phyloP scores from a whole-genome alignment of 2,888 invertebrate genomes.

The Platycnemis pennipes region DNA sequence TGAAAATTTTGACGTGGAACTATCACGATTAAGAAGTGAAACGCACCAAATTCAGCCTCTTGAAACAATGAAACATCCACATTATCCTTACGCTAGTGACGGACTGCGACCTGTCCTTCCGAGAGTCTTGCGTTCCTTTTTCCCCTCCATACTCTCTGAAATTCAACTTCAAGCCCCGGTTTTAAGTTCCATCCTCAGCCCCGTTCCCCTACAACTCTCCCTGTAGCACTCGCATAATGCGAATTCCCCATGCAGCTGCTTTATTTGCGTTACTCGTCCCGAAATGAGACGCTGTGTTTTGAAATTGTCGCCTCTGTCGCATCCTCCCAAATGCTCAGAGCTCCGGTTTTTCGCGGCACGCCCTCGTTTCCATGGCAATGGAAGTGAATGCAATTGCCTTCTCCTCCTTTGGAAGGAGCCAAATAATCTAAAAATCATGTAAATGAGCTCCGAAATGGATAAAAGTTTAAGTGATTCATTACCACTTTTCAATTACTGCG shows the following conservation, averaged over 20 bases:
- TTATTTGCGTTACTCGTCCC: slow-evolving; percentile 25
- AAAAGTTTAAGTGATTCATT: not conserved
- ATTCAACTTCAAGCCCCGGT: not conserved
- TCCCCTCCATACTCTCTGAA: not conserved
- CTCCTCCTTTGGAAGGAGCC: not conserved
- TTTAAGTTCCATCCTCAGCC: not conserved
- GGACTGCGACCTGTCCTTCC: not conserved
- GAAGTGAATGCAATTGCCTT: not conserved
- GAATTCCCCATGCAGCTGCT: not conserved
- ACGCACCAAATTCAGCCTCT: not conserved
- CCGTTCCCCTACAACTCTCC: not conserved
- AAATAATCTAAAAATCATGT: not conserved
- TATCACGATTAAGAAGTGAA: not conserved
- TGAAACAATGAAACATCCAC: not conserved
- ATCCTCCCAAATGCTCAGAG: not conserved
- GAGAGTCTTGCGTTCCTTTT: not conserved
- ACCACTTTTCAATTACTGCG: not conserved
- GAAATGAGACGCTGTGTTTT: not conserved
- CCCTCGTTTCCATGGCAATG: not conserved
- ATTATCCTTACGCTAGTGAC: not conserved
- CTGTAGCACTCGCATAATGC: not conserved
- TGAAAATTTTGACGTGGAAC: not conserved
- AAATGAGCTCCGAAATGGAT: not conserved
- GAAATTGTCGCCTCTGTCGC: not conserved
- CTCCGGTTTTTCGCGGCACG: not conserved